A percentile compares a stretch with the other conserved stretches of the same genome.
These are phyloP conservation scores for Hyperoplus lanceolatus DNA, from an alignment of 2,797 vertebrate species.

Conservation along the genomic window DNA sequence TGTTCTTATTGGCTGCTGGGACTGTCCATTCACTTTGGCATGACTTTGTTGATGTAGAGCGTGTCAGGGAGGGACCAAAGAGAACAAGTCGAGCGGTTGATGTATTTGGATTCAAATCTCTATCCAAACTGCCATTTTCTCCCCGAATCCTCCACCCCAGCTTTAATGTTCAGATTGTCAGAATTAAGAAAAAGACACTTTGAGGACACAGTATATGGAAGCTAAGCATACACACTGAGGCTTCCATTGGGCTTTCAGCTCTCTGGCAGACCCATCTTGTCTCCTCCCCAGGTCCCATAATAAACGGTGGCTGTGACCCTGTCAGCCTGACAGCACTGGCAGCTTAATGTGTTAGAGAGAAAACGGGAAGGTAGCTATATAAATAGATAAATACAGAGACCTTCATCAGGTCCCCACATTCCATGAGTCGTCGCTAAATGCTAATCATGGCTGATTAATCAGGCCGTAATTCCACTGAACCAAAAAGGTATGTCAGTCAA, in stretches of 20 bases:
- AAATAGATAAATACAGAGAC: conserved; percentile 72
- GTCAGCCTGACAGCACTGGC: conserved; percentile 88
- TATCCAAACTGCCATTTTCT: too few relatives aligned
- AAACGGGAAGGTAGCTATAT: conserved; percentile 57
- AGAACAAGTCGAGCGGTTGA: too few relatives aligned
- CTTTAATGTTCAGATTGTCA: conserved; percentile 17
- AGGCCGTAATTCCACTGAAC: conserved; percentile 89
- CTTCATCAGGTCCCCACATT: conserved; percentile 75
- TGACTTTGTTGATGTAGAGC: too few relatives aligned
- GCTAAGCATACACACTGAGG: conserved; percentile 43
- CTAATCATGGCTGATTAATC: conserved; percentile 92
- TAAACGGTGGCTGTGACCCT: conserved; percentile 89
- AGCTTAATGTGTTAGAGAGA: conserved; percentile 87
- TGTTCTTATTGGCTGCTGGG: too few relatives aligned
- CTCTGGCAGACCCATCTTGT: conserved; percentile 58
- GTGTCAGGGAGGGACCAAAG: too few relatives aligned
- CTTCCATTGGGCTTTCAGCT: conserved; percentile 79
- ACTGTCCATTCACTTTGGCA: too few relatives aligned
- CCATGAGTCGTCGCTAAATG: conserved; percentile 85
- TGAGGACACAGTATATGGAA: conserved; percentile 12
- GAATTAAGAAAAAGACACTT: conserved; percentile 5
- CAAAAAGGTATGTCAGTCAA: conserved; percentile 90
- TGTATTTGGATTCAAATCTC: too few relatives aligned
- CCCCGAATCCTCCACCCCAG: background rate
- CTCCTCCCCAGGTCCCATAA: conserved; percentile 83